Evolutionary conservation across 2,888 invertebrate genomes (phyloP).

Genomic region (Phyto melanocephala): DNA sequence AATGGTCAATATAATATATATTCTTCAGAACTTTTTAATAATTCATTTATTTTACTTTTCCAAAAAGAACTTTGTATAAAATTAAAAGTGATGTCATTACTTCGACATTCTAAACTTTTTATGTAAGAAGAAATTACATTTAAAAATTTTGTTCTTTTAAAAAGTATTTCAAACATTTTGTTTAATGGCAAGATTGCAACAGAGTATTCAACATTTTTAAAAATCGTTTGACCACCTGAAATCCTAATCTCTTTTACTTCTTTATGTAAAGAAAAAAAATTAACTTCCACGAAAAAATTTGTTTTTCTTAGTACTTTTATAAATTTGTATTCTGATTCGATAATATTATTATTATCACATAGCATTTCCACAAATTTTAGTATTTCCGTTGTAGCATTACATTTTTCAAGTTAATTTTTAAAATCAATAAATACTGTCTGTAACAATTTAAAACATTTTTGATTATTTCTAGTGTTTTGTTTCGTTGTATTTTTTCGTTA

Average conservation of each 20-base stretch:
- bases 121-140: conserved; percentile 20
- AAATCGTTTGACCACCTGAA: conserved; percentile 1
- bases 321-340: conserved; percentile 37
- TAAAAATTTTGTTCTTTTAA: too few species aligned
- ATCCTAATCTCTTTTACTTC: conserved; percentile 30
- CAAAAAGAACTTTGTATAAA: too few species aligned
- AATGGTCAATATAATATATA: conserved; percentile 19
- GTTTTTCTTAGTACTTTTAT: conserved; percentile 35
- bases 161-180: conserved; percentile 25
- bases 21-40: not conserved
- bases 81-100: too few species aligned
- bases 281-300: conserved; percentile 24
- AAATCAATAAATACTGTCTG: not conserved
- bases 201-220: conserved; percentile 25
- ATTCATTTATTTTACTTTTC: not conserved
- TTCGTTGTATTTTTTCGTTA: conserved; percentile 33
- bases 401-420: conserved; percentile 12
- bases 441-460: conserved; percentile 8
- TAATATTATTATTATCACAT: not conserved
- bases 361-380: conserved; percentile 12
- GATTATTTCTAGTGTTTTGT: conserved; percentile 25
- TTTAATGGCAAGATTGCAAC: conserved; percentile 17
- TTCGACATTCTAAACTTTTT: too few species aligned
- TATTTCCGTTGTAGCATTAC: not conserved
- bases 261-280: conserved; percentile 31